phyloP scores from a whole-genome alignment of 2,888 invertebrate genomes.

The Cosmorhoe ocellata region DNA sequence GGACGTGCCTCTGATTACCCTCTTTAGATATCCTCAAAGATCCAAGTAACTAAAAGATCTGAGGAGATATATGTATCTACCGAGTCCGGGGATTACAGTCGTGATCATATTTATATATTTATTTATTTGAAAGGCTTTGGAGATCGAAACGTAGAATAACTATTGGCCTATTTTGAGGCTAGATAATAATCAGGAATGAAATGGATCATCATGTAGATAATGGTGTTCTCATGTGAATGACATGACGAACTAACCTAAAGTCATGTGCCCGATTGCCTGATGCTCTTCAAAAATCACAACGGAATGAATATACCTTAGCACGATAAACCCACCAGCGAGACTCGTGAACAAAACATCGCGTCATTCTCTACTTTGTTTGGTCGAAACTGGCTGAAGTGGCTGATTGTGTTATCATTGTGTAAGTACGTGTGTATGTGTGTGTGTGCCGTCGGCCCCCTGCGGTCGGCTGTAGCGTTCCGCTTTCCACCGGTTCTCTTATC shows the following conservation, averaged over 20 bases:
- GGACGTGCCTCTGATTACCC: too few species aligned
- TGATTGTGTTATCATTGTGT: constrained; percentile 55
- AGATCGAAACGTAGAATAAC: too few species aligned
- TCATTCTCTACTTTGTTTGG: constrained; percentile 52
- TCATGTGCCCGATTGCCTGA: background rate
- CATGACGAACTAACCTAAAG: background rate
- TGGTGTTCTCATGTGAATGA: too few species aligned
- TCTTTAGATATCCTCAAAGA: too few species aligned
- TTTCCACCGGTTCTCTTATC: constrained; percentile 72
- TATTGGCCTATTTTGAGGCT: too few species aligned
- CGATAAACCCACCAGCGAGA: constrained; percentile 33
- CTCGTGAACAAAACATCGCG: constrained; percentile 37
- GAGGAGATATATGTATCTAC: too few species aligned
- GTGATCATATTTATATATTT: too few species aligned
- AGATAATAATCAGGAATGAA: too few species aligned
- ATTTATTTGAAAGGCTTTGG: too few species aligned
- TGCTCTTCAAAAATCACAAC: background rate
- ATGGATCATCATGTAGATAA: too few species aligned
- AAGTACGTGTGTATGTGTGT: constrained; percentile 38
- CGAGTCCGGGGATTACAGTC: too few species aligned
- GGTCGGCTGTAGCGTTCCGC: constrained; percentile 60
- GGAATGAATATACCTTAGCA: background rate
- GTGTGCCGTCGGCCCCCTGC: constrained; percentile 62
- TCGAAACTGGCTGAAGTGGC: constrained; percentile 36
- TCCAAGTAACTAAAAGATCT: too few species aligned